These are phyloP conservation scores for Euwallacea fornicatus DNA, from an alignment of 1,140 invertebrate species.

Conservation along the genomic window DNA sequence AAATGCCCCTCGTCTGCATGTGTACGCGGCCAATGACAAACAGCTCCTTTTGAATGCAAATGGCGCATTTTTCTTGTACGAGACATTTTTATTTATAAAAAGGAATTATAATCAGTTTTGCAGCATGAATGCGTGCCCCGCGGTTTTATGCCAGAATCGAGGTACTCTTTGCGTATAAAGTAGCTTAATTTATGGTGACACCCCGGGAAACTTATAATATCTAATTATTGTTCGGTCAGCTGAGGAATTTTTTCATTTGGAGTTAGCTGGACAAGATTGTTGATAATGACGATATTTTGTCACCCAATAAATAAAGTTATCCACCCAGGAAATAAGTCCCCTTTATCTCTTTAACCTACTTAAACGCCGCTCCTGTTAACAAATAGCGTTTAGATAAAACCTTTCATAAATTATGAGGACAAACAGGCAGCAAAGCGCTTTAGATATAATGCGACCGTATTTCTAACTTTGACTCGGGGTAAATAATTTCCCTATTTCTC, in stretches of 20 bases:
- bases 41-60: conserved; percentile 34
- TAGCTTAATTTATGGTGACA: conserved; percentile 36
- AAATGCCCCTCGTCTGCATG: conserved; percentile 12
- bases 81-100: conserved; percentile 36
- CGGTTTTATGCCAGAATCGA: conserved; percentile 23
- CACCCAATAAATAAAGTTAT: background rate
- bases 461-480: conserved; percentile 28
- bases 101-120: conserved; percentile 36
- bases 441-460: conserved; percentile 26
- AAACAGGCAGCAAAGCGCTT: conserved; percentile 18
- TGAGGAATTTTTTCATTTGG: background rate
- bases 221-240: conserved; percentile 18
- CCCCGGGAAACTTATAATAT: conserved; percentile 25
- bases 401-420: conserved; percentile 27
- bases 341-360: conserved; percentile 19
- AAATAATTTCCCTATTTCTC: conserved; percentile 31
- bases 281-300: background rate
- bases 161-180: conserved; percentile 30
- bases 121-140: conserved; percentile 27
- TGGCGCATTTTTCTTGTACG: conserved; percentile 34
- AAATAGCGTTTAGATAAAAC: conserved; percentile 33
- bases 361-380: conserved; percentile 17
- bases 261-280: background rate
- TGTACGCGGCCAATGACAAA: conserved; percentile 29
- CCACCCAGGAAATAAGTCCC: background rate